A percentile compares a stretch with the other conserved stretches of the same genome.
Evolutionary conservation across 1,140 invertebrate genomes (phyloP).

Genomic region (Drosophila elegans): DNA sequence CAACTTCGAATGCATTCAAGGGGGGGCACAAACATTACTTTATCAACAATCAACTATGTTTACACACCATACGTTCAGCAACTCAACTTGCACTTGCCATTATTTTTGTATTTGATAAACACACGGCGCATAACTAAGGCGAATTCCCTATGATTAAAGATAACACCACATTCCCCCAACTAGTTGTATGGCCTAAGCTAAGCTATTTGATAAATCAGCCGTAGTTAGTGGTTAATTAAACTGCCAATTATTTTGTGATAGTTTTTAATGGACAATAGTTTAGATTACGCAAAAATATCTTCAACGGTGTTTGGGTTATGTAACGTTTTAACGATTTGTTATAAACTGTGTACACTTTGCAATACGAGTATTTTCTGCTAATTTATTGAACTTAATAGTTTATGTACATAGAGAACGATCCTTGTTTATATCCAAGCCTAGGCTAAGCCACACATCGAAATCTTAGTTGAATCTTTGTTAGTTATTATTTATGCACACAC

Average conservation of each 20-base stretch:
- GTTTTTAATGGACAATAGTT: slow-evolving; percentile 69
- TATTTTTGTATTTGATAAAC: slow-evolving; percentile 68
- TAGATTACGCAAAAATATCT: slow-evolving; percentile 52
- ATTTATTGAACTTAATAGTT: slow-evolving; percentile 74
- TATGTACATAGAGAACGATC: slow-evolving; percentile 45
- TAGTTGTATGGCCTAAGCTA: slow-evolving; percentile 31
- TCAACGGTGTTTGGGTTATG: slow-evolving; percentile 77
- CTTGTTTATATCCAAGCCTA: slow-evolving; percentile 51
- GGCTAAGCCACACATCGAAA: slow-evolving; percentile 56
- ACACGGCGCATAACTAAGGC: slow-evolving; percentile 34
- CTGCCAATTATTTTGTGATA: slow-evolving; percentile 83
- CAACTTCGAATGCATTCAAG: slow-evolving; percentile 39
- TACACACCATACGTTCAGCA: slow-evolving; percentile 36
- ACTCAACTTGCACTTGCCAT: slow-evolving; percentile 74
- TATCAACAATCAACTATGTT: slow-evolving; percentile 8
- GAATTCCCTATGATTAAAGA: slow-evolving; percentile 49
- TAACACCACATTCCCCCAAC: slow-evolving; percentile 45
- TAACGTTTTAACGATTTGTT: slow-evolving; percentile 62
- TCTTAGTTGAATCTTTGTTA: slow-evolving; percentile 80
- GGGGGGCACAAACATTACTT: slow-evolving; percentile 23
- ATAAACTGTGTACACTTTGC: slow-evolving; percentile 72
- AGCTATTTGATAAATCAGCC: slow-evolving; percentile 37
- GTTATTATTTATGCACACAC: slow-evolving; percentile 80
- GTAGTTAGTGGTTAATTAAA: slow-evolving; percentile 69
- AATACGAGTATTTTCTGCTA: slow-evolving; percentile 72